phyloP scores from a whole-genome alignment of 1,140 invertebrate genomes.

The Drosophila sucinea region DNA sequence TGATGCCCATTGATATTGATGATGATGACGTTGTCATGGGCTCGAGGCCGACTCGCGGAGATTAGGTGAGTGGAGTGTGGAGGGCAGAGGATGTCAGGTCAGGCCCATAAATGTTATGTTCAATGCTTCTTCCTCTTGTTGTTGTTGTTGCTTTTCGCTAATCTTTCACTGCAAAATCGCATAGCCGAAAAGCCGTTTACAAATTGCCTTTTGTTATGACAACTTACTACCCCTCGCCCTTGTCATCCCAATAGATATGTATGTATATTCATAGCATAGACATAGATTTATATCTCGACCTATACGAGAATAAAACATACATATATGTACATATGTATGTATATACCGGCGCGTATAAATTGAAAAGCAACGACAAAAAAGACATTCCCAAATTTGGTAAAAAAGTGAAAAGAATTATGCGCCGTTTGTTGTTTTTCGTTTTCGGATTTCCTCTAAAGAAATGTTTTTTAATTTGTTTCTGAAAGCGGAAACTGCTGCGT shows the following conservation, averaged over 20 bases:
- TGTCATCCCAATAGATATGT: conserved; percentile 7
- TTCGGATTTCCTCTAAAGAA: conserved; percentile 73
- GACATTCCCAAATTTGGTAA: conserved; percentile 65
- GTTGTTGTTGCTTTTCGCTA: conserved; percentile 40
- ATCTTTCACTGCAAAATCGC: conserved; percentile 63
- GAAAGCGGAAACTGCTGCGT: conserved; percentile 60
- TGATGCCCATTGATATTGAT: conserved; percentile 44
- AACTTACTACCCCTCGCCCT: conserved; percentile 13
- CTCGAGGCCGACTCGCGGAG: conserved; percentile 12
- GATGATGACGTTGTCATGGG: conserved; percentile 48
- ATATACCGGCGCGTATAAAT: conserved; percentile 35
- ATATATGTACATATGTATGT: conserved; percentile 33
- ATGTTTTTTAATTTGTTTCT: conserved; percentile 42
- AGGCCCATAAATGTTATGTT: conserved; percentile 68
- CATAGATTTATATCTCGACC: conserved; percentile 22
- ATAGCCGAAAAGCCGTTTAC: conserved; percentile 59
- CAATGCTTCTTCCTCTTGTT: conserved; percentile 32
- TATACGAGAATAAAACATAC: conserved; percentile 4
- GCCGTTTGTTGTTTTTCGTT: conserved; percentile 25
- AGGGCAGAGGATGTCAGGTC: conserved; percentile 43
- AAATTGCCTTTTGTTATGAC: conserved; percentile 76
- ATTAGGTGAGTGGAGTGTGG: not conserved
- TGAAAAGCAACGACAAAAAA: conserved; percentile 40
- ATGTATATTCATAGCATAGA: conserved; percentile 14
- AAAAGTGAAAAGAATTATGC: conserved; percentile 77